Percentiles rank a stretch among this genome's conserved stretches.
These are phyloP conservation scores for Aleiodes testaceus DNA, from an alignment of 2,888 invertebrate species.

Conservation along the genomic window DNA sequence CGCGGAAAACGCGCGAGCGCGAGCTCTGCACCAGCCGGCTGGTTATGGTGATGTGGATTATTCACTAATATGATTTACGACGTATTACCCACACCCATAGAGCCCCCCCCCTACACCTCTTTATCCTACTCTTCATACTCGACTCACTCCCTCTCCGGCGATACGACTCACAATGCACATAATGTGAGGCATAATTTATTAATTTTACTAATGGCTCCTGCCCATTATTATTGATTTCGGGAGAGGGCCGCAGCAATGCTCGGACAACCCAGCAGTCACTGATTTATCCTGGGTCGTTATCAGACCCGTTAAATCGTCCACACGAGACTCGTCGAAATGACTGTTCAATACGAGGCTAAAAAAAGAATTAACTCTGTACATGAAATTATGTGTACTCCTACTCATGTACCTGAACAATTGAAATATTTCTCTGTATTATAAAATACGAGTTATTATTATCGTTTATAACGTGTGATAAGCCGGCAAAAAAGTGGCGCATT, in stretches of 20 bases:
- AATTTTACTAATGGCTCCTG: slow-evolving; percentile 73
- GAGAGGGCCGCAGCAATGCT: slow-evolving; percentile 57
- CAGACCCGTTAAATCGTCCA: slow-evolving; percentile 59
- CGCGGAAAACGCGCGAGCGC: slow-evolving; percentile 61
- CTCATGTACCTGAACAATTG: slow-evolving; percentile 27
- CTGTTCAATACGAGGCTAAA: slow-evolving; percentile 48
- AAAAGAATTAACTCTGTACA: slow-evolving; percentile 7
- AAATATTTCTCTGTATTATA: neutral
- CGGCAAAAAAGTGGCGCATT: slow-evolving; percentile 33
- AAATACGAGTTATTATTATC: neutral
- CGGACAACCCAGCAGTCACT: slow-evolving; percentile 57
- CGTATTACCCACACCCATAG: slow-evolving; percentile 63
- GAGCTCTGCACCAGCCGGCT: slow-evolving; percentile 52
- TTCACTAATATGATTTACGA: slow-evolving; percentile 73
- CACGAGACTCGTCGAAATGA: slow-evolving; percentile 51
- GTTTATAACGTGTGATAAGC: neutral
- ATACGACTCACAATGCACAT: slow-evolving; percentile 71
- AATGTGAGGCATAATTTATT: slow-evolving; percentile 73
- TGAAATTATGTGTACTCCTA: too few species aligned
- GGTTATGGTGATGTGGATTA: slow-evolving; percentile 73
- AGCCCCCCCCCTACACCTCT: neutral
- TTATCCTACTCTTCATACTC: slow-evolving; percentile 29
- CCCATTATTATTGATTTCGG: slow-evolving; percentile 73
- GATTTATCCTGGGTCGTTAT: slow-evolving; percentile 72
- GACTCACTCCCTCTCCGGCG: slow-evolving; percentile 48